phyloP scores from a whole-genome alignment of 2,888 invertebrate species.

The Mesorhabditis spiculigera region DNA sequence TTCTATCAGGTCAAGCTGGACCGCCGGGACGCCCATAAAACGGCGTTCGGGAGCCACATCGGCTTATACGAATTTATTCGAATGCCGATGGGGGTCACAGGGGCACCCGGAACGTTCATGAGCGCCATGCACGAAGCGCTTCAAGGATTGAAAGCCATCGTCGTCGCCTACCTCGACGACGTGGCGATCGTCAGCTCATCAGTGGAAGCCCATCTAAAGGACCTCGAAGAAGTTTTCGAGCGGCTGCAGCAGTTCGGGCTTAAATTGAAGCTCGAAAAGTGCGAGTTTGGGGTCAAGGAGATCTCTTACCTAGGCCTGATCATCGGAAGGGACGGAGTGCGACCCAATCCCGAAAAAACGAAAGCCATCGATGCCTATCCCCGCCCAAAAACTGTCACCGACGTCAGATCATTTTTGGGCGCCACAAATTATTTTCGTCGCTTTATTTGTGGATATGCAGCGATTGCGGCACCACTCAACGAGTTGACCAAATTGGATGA shows the following conservation, averaged over 20 bases:
- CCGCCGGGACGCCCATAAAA: no score
- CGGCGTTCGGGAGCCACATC: no score
- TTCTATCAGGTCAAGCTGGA: no score
- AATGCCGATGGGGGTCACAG: no score
- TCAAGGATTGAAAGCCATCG: no score
- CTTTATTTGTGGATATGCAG: constrained; percentile 11
- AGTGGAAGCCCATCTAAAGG: constrained; percentile 10
- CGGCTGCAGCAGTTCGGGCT: constrained; percentile 3
- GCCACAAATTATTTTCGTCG: constrained; percentile 8
- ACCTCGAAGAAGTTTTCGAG: constrained; percentile 13
- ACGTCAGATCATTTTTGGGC: constrained; percentile 14
- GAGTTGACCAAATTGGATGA: constrained; percentile 3
- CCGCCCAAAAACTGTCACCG: constrained; percentile 9
- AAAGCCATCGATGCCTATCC: constrained; percentile 9
- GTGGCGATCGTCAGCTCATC: no score
- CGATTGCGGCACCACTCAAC: constrained; percentile 13
- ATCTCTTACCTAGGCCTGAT: constrained; percentile 10
- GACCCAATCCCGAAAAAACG: constrained; percentile 4
- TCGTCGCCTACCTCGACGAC: no score
- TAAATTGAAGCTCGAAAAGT: constrained; percentile 6
- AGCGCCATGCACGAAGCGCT: no score
- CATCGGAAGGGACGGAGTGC: constrained; percentile 7
- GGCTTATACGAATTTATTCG: no score
- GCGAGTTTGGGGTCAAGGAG: neutral
- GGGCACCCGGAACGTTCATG: no score